These are phyloP conservation scores for Pissodes strobi DNA, from an alignment of 1,140 invertebrate species.

Conservation along the genomic window DNA sequence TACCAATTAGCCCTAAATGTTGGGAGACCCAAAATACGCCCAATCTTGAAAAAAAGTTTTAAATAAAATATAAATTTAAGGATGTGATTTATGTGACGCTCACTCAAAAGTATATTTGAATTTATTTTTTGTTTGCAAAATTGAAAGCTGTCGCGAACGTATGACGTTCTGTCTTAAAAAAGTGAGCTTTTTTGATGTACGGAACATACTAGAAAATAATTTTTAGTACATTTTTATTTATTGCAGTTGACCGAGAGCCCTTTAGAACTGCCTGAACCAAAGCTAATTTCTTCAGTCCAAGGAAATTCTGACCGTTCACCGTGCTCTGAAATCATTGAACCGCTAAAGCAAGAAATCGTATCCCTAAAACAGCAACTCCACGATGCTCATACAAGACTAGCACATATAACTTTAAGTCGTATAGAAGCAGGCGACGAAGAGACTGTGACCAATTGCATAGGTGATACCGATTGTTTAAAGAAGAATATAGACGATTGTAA, in stretches of 20 bases:
- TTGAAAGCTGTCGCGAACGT: too few relatives aligned
- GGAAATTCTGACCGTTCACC: conserved; percentile 47
- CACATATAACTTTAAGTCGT: conserved; percentile 41
- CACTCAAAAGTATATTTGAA: too few relatives aligned
- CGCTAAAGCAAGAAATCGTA: conserved; percentile 62
- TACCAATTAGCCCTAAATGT: too few relatives aligned
- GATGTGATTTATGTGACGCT: too few relatives aligned
- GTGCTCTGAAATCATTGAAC: conserved; percentile 49
- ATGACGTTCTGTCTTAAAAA: too few relatives aligned
- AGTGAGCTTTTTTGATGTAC: too few relatives aligned
- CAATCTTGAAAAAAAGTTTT: too few relatives aligned
- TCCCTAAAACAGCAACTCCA: conserved; percentile 61
- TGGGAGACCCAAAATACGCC: too few relatives aligned
- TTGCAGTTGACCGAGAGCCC: conserved; percentile 54
- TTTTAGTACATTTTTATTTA: conserved; percentile 14
- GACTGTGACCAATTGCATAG: conserved; percentile 36
- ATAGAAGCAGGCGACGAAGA: conserved; percentile 42
- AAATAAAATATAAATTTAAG: too few relatives aligned
- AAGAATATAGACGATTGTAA: conserved; percentile 9
- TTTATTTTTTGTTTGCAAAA: too few relatives aligned
- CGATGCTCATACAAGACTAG: conserved; percentile 60
- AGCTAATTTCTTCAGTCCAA: conserved; percentile 50
- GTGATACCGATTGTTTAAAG: conserved; percentile 1
- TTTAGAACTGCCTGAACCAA: conserved; percentile 53
- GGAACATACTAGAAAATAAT: background rate